These are phyloP conservation scores for Macrotrachela quadricornifera DNA, from an alignment of 1,140 invertebrate genomes.

Conservation along the genomic window DNA sequence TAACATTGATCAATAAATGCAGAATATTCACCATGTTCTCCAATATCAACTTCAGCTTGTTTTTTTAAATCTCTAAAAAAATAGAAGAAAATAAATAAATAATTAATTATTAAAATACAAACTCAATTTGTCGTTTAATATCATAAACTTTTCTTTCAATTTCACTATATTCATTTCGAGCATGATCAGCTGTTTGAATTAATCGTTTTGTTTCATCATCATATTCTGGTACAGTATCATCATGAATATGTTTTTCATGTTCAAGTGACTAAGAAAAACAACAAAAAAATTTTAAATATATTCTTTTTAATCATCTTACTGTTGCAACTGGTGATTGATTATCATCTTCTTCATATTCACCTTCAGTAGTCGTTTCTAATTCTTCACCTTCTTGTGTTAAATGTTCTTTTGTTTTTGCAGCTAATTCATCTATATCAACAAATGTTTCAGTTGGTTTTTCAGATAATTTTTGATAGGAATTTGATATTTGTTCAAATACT, in stretches of 20 bases:
- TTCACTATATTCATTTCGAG: neutral
- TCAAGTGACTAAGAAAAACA: neutral
- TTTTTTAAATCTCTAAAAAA: constrained; percentile 13
- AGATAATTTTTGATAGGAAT: too few species aligned
- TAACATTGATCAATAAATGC: constrained; percentile 70
- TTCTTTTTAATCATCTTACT: neutral
- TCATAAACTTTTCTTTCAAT: neutral
- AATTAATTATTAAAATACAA: too few species aligned
- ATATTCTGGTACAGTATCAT: constrained; percentile 36
- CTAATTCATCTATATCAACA: too few species aligned
- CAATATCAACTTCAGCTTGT: constrained; percentile 60
- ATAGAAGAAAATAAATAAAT: too few species aligned
- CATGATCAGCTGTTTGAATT: constrained; percentile 7
- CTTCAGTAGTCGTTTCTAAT: constrained; percentile 44
- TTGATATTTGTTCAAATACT: too few species aligned
- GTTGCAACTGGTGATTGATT: constrained; percentile 20
- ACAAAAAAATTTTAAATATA: neutral
- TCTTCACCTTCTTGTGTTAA: constrained; percentile 21
- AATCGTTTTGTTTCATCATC: constrained; percentile 7
- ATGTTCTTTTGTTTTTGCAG: too few species aligned
- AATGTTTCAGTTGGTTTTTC: too few species aligned
- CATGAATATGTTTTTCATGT: constrained; percentile 22
- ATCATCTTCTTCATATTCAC: constrained; percentile 26
- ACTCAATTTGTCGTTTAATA: neutral
- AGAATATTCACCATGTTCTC: constrained; percentile 65